Evolutionary conservation across 2,113 vertebrate species (phyloP), one percentile per base, ranked within the genome.

Genomic region (Enhydra lutris): DNA sequence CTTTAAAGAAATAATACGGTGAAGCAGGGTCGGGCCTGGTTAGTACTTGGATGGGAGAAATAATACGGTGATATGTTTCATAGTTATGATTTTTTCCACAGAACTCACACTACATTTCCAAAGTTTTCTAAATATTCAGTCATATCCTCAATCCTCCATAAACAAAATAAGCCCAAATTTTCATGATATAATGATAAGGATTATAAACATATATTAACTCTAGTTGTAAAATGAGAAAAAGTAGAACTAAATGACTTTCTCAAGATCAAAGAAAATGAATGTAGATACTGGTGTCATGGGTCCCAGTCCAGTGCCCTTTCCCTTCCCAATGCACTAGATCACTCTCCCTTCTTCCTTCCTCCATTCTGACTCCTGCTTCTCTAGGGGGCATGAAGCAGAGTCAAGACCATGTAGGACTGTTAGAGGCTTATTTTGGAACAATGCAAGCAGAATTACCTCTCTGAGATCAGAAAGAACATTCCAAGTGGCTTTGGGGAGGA

Each of bases 111-210:
- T 90, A 90, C 90, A 91, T 26, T 82, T n/a, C 61, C 92, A 45
- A 87, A 83, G 29, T 67, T 95, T 96, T 82, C 88, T 76, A 93
- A 95, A 74, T 67, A 24, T 34, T 89, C n/a, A 88, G 36, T 81
- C 42, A 93, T 63, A 83, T 4, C 18, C 21, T 74, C 47, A 95
- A n/a, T 80, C 92, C 26, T 45, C 6, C 91, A 92, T 86, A 42
- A 94, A 34, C 18, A 73, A 67, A 57, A 74, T 52, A 61, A 83
- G 55, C 10, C 67, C 26, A 74, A 34, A 78, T 42, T 39, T 92
- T 76, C 59, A 81, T 83, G 29, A 80, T 52, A 8, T 63, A 67
- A 59, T 69, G 31, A 73, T 94, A 83, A n/a, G 55, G 34, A 31
- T 55, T 45, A 83, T 36, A 9, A 92, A 82, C 34, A 4, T 47